Percentiles rank a stretch among this genome's conserved stretches.
Conservation (phyloP, 2,113 vertebrate species). For the Varanus komodoensis region DNA sequence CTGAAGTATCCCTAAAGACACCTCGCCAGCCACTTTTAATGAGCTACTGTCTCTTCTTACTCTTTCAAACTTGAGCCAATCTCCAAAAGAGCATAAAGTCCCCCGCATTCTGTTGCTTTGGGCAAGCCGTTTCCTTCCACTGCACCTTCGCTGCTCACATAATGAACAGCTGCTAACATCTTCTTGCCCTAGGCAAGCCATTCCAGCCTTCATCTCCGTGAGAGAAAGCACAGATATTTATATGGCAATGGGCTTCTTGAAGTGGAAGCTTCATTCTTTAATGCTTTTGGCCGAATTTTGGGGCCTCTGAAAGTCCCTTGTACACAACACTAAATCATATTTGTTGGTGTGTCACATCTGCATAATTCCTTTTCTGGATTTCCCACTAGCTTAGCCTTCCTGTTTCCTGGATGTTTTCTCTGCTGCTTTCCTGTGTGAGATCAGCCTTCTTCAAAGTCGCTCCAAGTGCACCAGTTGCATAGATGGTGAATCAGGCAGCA, state of each 20-base stretch:
- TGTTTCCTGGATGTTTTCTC: not conserved
- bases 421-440: not conserved
- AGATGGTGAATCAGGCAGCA: not conserved
- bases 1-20: not conserved
- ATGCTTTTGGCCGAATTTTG: not conserved
- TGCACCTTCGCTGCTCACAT: not conserved
- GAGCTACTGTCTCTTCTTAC: not conserved
- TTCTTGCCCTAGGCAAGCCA: not conserved
- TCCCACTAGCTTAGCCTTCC: fast-evolving
- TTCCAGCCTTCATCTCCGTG: fast-evolving
- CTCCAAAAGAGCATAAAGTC: not conserved
- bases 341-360: not conserved
- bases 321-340: not conserved
- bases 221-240: not conserved
- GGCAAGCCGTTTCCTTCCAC: not conserved
- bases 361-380: not conserved
- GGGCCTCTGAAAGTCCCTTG: not conserved
- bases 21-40: not conserved
- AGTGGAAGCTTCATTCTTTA: not conserved
- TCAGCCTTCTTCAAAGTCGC: not conserved
- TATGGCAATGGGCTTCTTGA: not conserved
- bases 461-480: not conserved
- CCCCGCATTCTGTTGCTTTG: not conserved
- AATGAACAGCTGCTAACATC: not conserved
- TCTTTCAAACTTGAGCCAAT: slow-evolving; percentile 15